These are phyloP conservation scores for Scylla paramamosain DNA, from an alignment of 1,140 invertebrate genomes.

Conservation along the genomic window DNA sequence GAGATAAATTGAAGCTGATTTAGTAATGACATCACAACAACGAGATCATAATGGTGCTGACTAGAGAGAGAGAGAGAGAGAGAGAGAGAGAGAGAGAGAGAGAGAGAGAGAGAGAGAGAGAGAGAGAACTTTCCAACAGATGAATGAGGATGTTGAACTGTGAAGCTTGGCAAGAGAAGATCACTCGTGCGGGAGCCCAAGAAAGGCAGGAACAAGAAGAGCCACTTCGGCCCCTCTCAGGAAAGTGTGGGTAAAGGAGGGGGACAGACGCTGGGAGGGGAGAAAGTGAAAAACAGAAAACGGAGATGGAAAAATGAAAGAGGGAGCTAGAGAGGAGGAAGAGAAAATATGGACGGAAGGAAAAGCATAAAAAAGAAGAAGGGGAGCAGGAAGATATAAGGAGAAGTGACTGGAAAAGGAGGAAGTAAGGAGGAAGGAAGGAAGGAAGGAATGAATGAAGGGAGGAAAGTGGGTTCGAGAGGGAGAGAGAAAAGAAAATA, in stretches of 20 bases:
- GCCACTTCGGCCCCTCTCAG: too few species aligned
- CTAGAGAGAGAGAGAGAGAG: conserved; percentile 4
- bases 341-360: neutral
- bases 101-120: neutral
- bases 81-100: conserved; percentile 20
- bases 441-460: neutral
- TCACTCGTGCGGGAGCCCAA: too few species aligned
- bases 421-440: neutral
- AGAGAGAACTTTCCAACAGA: neutral
- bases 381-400: neutral
- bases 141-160: too few species aligned
- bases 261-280: neutral
- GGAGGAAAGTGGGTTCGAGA: neutral
- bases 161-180: too few species aligned
- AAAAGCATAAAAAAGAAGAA: neutral
- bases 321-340: neutral
- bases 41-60: too few species aligned
- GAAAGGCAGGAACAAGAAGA: neutral
- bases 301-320: too few species aligned
- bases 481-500: neutral
- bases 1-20: too few species aligned
- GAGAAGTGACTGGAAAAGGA: too few species aligned
- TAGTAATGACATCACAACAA: too few species aligned
- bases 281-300: too few species aligned
- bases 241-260: neutral